phyloP scores from a whole-genome alignment of 2,888 invertebrate genomes.

The Drosophila mimica region DNA sequence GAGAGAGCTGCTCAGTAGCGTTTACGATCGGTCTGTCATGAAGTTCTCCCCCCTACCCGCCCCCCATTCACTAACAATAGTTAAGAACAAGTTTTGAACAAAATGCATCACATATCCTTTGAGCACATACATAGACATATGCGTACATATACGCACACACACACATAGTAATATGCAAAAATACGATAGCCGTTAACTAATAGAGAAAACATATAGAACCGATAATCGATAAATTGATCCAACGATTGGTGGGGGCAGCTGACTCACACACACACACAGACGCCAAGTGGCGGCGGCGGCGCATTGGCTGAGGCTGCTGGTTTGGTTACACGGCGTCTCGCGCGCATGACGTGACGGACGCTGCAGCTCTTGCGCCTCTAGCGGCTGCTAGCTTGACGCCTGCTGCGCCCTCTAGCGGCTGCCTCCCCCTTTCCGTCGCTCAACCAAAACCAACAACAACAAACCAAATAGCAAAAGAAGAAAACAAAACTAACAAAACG shows the following conservation, averaged over 20 bases:
- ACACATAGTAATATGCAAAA: slow-evolving; percentile 33
- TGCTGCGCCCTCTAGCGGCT: slow-evolving; percentile 13
- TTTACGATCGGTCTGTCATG: slow-evolving; percentile 46
- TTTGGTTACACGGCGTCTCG: slow-evolving; percentile 60
- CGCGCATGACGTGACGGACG: slow-evolving; percentile 25
- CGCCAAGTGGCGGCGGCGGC: slow-evolving; percentile 40
- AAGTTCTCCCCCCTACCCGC: slow-evolving; percentile 2
- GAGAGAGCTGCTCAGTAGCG: slow-evolving; percentile 18
- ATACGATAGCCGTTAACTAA: slow-evolving; percentile 40
- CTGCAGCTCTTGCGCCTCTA: slow-evolving; percentile 31
- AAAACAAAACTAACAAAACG: slow-evolving; percentile 2
- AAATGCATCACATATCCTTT: slow-evolving; percentile 55
- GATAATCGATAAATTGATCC: slow-evolving; percentile 27
- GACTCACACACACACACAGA: slow-evolving; percentile 17
- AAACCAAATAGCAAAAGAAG: slow-evolving; percentile 32
- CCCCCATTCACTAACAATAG: slow-evolving; percentile 36
- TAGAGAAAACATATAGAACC: slow-evolving; percentile 18
- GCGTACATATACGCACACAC: slow-evolving; percentile 6
- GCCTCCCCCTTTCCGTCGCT: slow-evolving; percentile 4
- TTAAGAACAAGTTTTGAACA: slow-evolving; percentile 40
- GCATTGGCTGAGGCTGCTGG: slow-evolving; percentile 67
- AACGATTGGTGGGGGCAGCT: slow-evolving; percentile 15
- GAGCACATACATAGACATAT: slow-evolving; percentile 49
- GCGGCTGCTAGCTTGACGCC: slow-evolving; percentile 28
- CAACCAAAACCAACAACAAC: slow-evolving; percentile 33